Evolutionary conservation across 2,888 invertebrate species (phyloP), one percentile per base, ranked within the genome.

Genomic region (Rugalucina vietnamica): DNA sequence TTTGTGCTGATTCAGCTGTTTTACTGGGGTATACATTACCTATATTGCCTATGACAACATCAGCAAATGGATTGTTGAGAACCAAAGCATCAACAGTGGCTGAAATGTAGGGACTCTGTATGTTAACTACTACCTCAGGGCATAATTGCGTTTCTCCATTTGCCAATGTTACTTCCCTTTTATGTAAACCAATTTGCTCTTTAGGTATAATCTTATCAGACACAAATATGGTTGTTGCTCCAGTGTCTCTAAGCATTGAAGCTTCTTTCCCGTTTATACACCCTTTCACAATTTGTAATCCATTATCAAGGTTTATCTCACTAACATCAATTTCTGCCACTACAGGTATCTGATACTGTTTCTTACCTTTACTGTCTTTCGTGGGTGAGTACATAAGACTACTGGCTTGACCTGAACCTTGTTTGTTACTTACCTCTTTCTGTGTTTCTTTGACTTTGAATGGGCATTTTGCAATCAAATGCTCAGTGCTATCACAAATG

Each of bases 61-160:
- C 72, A 43, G 72, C 72, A 72, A 72, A 72, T 72, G 72, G 72
- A 12, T 43, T 72, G 29, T 72, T 72, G 2, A 72, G 27, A 49
- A 72, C 72, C 34, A 72, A 72, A 39, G 72, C 72, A 72, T 24
- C 8, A 10, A 72, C 72, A 27, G 27, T 72, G 14, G 39, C 72
- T 72, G 72, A n/a, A 32, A 72, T 43, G 37, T 72, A 72, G 21
- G 39, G 72, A 29, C 43, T 43, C 14, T 72, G 14, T 2, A 72
- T 37, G 12, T 72, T 27, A 39, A 72, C 39, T 39, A 18, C 34
- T 29, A 39, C 72, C 10, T 72, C 43, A 10, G 72, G 72, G 24
- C 72, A 72, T 2, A 72, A 10, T 4, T 49, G 72, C 24, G 39
- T 21, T 21, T 18, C 18, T 43, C 72, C 24, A 49, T 72, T 49